Conservation (phyloP, 2,888 invertebrate species). For the Dryocosmus kuriphilus region DNA sequence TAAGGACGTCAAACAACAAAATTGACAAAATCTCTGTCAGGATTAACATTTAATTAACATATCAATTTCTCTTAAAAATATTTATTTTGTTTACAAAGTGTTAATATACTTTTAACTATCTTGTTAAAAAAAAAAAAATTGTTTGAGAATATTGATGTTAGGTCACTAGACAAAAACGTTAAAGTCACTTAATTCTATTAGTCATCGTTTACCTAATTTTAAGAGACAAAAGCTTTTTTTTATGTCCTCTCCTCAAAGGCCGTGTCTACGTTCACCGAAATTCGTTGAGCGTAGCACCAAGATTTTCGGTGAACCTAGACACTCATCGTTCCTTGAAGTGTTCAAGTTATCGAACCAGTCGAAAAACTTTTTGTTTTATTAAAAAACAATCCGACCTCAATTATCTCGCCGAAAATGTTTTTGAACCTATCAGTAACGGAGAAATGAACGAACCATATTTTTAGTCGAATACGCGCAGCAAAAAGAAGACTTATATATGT, state of each 20-base stretch:
- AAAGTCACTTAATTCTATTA: too few species aligned
- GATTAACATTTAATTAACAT: conserved; percentile 18
- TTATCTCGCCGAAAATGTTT: not conserved
- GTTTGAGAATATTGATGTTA: too few species aligned
- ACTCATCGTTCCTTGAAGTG: not conserved
- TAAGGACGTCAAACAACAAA: conserved; percentile 24
- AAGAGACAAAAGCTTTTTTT: not conserved
- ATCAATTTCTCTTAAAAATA: not conserved
- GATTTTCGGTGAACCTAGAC: too few species aligned
- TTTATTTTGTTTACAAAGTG: not conserved
- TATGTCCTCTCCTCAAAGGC: not conserved
- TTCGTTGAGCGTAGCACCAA: too few species aligned
- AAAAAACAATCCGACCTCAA: not conserved
- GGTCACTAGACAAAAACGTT: too few species aligned
- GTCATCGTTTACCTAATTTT: too few species aligned
- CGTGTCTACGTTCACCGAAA: too few species aligned
- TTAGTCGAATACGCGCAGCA: too few species aligned
- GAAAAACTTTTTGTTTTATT: not conserved
- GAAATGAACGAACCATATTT: too few species aligned
- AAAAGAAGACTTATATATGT: too few species aligned
- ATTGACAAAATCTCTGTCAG: conserved; percentile 24
- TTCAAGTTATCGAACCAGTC: not conserved
- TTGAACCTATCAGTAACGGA: not conserved
- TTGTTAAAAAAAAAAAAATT: too few species aligned
- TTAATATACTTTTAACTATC: not conserved